These are phyloP conservation scores for Acanthis flammea DNA, from an alignment of 2,797 vertebrate genomes.

Conservation along the genomic window DNA sequence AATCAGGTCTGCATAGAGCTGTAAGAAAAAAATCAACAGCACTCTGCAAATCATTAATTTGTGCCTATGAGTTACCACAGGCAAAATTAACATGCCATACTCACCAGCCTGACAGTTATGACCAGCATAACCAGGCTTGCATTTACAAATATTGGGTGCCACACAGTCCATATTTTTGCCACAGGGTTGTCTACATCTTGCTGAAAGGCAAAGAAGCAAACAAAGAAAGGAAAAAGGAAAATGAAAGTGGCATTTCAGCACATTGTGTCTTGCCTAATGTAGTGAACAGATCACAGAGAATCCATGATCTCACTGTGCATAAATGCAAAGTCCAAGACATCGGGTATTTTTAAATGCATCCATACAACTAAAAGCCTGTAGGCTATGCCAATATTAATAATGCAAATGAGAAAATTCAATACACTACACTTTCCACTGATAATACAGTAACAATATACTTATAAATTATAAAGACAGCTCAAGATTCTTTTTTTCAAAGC, in stretches of 20 bases:
- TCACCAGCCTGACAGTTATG: slow-evolving; percentile 86
- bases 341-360: not conserved
- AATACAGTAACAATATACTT: not conserved
- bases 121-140: slow-evolving; percentile 85
- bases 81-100: slow-evolving; percentile 38
- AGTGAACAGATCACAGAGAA: not conserved
- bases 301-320: not conserved
- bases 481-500: not conserved
- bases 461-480: not conserved
- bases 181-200: slow-evolving; percentile 84
- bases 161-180: slow-evolving; percentile 87
- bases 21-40: slow-evolving; percentile 55
- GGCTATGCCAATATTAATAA: not conserved
- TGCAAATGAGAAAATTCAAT: not conserved
- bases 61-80: not conserved
- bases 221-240: not conserved
- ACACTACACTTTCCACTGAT: not conserved
- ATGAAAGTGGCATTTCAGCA: not conserved
- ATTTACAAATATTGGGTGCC: slow-evolving; percentile 86
- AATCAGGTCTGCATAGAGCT: slow-evolving; percentile 91
- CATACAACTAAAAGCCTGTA: not conserved
- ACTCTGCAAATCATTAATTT: not conserved
- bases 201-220: slow-evolving; percentile 67
- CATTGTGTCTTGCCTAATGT: not conserved
- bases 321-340: not conserved